Percentiles rank a stretch among this genome's conserved stretches.
These are phyloP conservation scores for Scophthalmus maximus DNA, from an alignment of 2,113 vertebrate species.

Conservation along the genomic window DNA sequence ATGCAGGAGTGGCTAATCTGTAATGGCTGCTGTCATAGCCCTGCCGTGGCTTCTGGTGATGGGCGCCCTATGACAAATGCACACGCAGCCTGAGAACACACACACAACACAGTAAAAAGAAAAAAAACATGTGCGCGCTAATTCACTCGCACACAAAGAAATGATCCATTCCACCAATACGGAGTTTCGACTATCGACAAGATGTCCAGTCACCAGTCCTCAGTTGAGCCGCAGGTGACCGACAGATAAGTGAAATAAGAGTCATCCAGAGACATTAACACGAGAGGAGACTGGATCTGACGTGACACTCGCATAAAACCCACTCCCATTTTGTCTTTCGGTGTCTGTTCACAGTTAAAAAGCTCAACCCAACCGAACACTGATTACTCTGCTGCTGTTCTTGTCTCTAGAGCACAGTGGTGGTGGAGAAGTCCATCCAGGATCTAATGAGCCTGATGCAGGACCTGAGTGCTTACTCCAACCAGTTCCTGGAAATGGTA, in stretches of 20 bases:
- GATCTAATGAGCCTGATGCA: slow-evolving; percentile 97
- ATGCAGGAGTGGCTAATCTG: slow-evolving; percentile 77
- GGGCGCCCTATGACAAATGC: slow-evolving; percentile 61
- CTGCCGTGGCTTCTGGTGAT: slow-evolving; percentile 69
- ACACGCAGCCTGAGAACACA: slow-evolving; percentile 52
- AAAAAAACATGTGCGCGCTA: too few relatives aligned
- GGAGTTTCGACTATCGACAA: slow-evolving; percentile 57
- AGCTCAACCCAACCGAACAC: background rate
- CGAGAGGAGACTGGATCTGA: slow-evolving; percentile 32
- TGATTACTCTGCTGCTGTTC: background rate
- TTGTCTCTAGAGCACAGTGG: slow-evolving; percentile 89
- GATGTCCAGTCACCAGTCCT: slow-evolving; percentile 46
- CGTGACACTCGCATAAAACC: background rate
- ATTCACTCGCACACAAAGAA: slow-evolving; percentile 59
- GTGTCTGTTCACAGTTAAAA: slow-evolving; percentile 5
- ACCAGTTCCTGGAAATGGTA: slow-evolving; percentile 99
- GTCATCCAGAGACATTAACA: slow-evolving; percentile 11
- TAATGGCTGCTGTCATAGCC: slow-evolving; percentile 79
- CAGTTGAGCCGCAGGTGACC: slow-evolving; percentile 52
- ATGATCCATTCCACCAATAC: slow-evolving; percentile 53
- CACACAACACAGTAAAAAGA: slow-evolving; percentile 21
- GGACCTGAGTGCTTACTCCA: slow-evolving; percentile 95
- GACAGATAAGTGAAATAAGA: slow-evolving; percentile 49
- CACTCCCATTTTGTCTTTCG: background rate
- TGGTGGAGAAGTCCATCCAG: slow-evolving; percentile 98